Base-by-base conservation (phyloP, 37 sponge, comb jelly and placozoan genomes). In the Cladorhizidae sp. region DNA sequence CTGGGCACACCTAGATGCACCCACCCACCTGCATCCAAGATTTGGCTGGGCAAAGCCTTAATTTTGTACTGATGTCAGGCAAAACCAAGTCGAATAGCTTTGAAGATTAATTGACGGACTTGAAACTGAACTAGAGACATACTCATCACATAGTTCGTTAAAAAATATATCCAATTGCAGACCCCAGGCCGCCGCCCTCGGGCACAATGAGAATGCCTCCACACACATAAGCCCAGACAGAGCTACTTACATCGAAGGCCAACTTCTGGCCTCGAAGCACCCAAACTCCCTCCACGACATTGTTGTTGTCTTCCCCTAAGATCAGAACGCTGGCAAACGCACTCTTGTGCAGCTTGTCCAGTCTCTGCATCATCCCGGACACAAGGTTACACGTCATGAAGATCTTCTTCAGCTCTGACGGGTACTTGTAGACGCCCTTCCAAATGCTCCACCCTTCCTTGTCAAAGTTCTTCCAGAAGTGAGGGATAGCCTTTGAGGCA, bases 381-480 rank as follows among this genome's bases (percentile, higher is more conserved):
- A 96, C 89, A n/a, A 96, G 83, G 72, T 96, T 96, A 32, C 67
- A 73, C 17, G 89, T 21, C 97, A 96, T 96, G 79, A 96, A 96
- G 31, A 80, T 50, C 80, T 64, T 63, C 61, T 84, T 91, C n/a
- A 93, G 78, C 22, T 93, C 94, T 0, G 87, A 81, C 1, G 45
- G 43, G 57, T 93, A 93, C 28, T 83, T 74, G 83, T 96, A 96
- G 0, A 59, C 67, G 37, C 77, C 58, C 65, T 83, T 62, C 97
- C 97, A 96, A 50, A 96, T 77, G 57, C 93, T 92, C 84, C 84
- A 93, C 20, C 92, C 94, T 73, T 90, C 97, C 28, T 65, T 54
- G 72, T 96, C 94, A 76, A 96, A 90, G 69, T 96, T 93, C 71
- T 93, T 94, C 92, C 94, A 93, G 28, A 96, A 85, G 83, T 74